Evolutionary conservation across 1,140 invertebrate genomes (phyloP).

Genomic region (Mercenaria mercenaria): DNA sequence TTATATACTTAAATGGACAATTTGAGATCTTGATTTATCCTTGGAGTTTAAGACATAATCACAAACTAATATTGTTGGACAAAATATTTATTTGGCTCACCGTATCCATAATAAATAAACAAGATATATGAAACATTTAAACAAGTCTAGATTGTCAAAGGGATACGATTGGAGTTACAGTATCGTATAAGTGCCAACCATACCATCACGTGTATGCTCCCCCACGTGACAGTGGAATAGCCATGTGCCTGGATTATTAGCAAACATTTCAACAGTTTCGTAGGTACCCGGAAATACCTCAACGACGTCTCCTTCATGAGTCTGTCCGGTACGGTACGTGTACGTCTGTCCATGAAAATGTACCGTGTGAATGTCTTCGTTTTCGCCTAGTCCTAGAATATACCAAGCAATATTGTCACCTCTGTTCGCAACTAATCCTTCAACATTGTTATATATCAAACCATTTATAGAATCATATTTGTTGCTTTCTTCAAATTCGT

Average conservation of each 20-base stretch:
- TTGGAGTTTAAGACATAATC: too few species aligned
- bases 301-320: slow-evolving; percentile 79
- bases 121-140: too few species aligned
- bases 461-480: slow-evolving; percentile 80
- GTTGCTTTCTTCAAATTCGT: slow-evolving; percentile 75
- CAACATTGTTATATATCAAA: slow-evolving; percentile 77
- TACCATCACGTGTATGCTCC: slow-evolving; percentile 71
- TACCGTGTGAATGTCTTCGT: slow-evolving; percentile 80
- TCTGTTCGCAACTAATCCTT: slow-evolving; percentile 73
- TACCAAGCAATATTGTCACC: slow-evolving; percentile 80
- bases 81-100: too few species aligned
- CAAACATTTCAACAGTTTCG: slow-evolving; percentile 77
- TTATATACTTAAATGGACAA: too few species aligned
- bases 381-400: slow-evolving; percentile 78
- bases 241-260: slow-evolving; percentile 81
- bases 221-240: slow-evolving; percentile 78
- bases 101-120: too few species aligned
- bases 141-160: too few species aligned
- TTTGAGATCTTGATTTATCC: too few species aligned
- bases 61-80: too few species aligned
- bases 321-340: slow-evolving; percentile 65
- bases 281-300: slow-evolving; percentile 81
- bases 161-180: too few species aligned
- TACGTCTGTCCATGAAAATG: slow-evolving; percentile 84
- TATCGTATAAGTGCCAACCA: slow-evolving; percentile 71